Percentiles rank a stretch among this genome's conserved stretches.
Conservation (phyloP, 2,888 invertebrate genomes). For the Sipha maydis region DNA sequence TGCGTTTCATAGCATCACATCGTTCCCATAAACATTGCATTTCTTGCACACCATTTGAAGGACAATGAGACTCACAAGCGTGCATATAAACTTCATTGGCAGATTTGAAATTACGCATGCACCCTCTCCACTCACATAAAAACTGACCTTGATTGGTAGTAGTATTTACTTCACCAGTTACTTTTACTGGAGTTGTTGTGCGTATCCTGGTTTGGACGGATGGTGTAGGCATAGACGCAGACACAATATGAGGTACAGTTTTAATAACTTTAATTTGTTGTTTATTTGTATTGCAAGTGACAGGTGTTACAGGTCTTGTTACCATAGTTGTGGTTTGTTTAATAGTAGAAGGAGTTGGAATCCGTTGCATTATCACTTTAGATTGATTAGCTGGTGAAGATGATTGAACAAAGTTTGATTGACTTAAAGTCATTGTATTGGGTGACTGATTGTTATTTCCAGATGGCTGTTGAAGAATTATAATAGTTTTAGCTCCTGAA, state of each 20-base stretch:
- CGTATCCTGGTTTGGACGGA: conserved; percentile 62
- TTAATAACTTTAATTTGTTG: conserved; percentile 63
- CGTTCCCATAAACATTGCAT: conserved; percentile 90
- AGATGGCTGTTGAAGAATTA: conserved; percentile 75
- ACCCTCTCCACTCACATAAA: conserved; percentile 94
- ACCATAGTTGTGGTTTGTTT: conserved; percentile 55
- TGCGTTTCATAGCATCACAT: conserved; percentile 89
- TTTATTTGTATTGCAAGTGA: conserved; percentile 62
- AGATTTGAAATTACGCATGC: conserved; percentile 78
- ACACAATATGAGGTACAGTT: conserved; percentile 63
- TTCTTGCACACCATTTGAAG: conserved; percentile 74
- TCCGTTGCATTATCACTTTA: conserved; percentile 65
- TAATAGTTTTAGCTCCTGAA: conserved; percentile 76
- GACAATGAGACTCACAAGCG: conserved; percentile 86
- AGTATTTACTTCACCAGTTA: conserved; percentile 46
- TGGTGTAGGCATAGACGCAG: conserved; percentile 63
- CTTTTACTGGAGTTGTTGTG: conserved; percentile 54
- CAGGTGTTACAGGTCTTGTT: conserved; percentile 62
- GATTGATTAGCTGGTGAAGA: conserved; percentile 59
- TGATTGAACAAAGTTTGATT: conserved; percentile 67
- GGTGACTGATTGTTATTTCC: conserved; percentile 69
- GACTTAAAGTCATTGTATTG: conserved; percentile 68
- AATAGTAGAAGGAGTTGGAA: conserved; percentile 63
- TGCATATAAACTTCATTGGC: conserved; percentile 87
- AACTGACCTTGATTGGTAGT: conserved; percentile 65